A percentile compares a stretch with the other conserved stretches of the same genome.
These are phyloP conservation scores for Scaptomyza montana DNA, from an alignment of 1,140 invertebrate genomes.

Conservation along the genomic window DNA sequence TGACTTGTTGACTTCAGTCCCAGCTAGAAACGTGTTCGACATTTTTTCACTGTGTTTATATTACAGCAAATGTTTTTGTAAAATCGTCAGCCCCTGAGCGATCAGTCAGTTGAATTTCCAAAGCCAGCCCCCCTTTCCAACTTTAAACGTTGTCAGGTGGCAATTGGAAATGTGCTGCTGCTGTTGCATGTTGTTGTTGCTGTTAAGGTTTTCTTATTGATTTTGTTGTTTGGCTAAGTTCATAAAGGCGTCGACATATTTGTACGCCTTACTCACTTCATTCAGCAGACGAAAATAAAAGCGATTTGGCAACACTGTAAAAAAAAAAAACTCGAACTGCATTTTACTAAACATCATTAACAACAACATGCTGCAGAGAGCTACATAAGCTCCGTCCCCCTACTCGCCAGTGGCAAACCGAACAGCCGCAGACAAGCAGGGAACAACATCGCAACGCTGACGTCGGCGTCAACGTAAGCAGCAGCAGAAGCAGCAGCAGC, in stretches of 20 bases:
- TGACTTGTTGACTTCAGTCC: conserved; percentile 57
- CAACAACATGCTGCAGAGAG: conserved; percentile 21
- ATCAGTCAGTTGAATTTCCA: conserved; percentile 28
- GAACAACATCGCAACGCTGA: background rate
- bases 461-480: conserved; percentile 22
- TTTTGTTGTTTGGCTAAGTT: conserved; percentile 29
- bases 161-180: conserved; percentile 24
- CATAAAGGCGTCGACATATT: conserved; percentile 66
- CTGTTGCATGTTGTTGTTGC: background rate
- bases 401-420: conserved; percentile 27
- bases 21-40: conserved; percentile 71
- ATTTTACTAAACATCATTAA: conserved; percentile 65
- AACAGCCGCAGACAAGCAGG: conserved; percentile 30
- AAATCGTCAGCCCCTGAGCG: conserved; percentile 41
- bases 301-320: conserved; percentile 71
- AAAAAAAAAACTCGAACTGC: conserved; percentile 59
- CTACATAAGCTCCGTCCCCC: conserved; percentile 4
- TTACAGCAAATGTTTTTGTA: conserved; percentile 53
- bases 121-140: conserved; percentile 22
- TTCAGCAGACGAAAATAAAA: conserved; percentile 58
- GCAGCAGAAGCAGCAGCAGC: conserved; percentile 4
- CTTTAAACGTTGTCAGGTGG: conserved; percentile 3
- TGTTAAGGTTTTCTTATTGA: too few relatives aligned
- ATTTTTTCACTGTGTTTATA: conserved; percentile 66
- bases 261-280: conserved; percentile 53